Conservation (phyloP, 2,797 vertebrate genomes). For the Champsocephalus gunnari region DNA sequence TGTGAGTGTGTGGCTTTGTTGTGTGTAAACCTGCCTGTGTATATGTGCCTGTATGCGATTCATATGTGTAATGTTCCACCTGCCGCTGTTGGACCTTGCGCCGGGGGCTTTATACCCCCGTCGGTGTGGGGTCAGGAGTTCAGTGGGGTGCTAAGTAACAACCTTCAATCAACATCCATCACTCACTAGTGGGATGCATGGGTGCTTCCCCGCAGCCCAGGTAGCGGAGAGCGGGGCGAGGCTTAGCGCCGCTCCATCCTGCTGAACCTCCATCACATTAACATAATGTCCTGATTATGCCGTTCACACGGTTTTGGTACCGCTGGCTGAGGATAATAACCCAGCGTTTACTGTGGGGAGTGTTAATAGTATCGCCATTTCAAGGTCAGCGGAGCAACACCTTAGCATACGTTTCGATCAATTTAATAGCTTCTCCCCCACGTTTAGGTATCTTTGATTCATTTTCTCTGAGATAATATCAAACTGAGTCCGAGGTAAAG, state of each 20-base stretch:
- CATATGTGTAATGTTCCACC: constrained; percentile 46
- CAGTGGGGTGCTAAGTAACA: constrained; percentile 69
- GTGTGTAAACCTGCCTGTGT: constrained; percentile 36
- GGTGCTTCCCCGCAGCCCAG: constrained; percentile 59
- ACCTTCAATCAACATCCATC: constrained; percentile 80
- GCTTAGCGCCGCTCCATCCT: constrained; percentile 49
- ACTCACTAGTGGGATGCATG: constrained; percentile 62
- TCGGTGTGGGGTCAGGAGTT: constrained; percentile 75
- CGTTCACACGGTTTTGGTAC: constrained; percentile 47
- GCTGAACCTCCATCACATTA: constrained; percentile 70
- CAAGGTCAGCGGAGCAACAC: constrained; percentile 58
- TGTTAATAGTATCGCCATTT: constrained; percentile 46
- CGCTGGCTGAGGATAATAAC: constrained; percentile 48
- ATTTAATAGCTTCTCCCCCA: constrained; percentile 16
- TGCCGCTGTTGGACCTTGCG: constrained; percentile 46
- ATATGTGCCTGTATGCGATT: constrained; percentile 31
- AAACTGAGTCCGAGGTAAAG: constrained; percentile 8
- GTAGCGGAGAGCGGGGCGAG: constrained; percentile 43
- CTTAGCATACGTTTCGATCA: constrained; percentile 7
- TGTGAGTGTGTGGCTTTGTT: constrained; percentile 50
- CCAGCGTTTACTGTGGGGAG: constrained; percentile 44
- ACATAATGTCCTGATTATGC: constrained; percentile 78
- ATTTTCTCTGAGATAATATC: constrained; percentile 13
- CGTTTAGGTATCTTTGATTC: constrained; percentile 22
- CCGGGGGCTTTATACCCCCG: constrained; percentile 47